Base-by-base conservation (phyloP, 2,888 invertebrate genomes). In the Steinernema hermaphroditum region DNA sequence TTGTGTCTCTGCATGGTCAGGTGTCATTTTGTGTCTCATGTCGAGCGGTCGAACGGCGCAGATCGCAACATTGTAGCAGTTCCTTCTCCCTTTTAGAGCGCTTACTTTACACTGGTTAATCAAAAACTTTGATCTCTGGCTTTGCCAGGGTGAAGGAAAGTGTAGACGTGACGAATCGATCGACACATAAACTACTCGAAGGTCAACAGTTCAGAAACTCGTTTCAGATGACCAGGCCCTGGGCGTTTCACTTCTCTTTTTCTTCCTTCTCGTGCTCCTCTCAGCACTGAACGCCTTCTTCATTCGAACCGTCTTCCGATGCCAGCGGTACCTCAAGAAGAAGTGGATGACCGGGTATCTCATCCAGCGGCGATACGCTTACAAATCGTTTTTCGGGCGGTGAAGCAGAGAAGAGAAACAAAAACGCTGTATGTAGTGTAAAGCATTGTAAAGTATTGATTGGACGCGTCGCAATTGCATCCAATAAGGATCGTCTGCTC, bases 321-420 rank as follows among this genome's bases (percentile, higher is more conserved):
- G 32, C 32, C 29, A 32, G 29, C 29, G 14, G 16, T 62, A 62
- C 62, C 6, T 62, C 6, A 62, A 62, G 32, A 24, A n/a, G 32
- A 62, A 62, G 16, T 27, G 22, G 62, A 62, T 62, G 62, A n/a
- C 62, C 1, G 14, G 32, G n/a, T 62, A 62, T 19, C 62, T 62
- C 2, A 16, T 32, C 16, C 32, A 32, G 29, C 62, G 62, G 27
- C 29, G 34, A 34, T 16, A 62, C 16, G 32, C 16, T 32, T 62
- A 27, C 32, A 19, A 32, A 16, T 62, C 62, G 27, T 62, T n/a
- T 62, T 34, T 62, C 16, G 16, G 62, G 2, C 8, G 27, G 14
- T 54, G n/a, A n/a, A n/a, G n/a, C n/a, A n/a, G n/a, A n/a, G n/a
- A n/a, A n/a, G n/a, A n/a, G 4, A 37, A 37, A 37, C 12, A 37